Conservation (phyloP, 30 jellyfish, hydroid and myxozoan species). For the Chrysaora quinquecirrha region DNA sequence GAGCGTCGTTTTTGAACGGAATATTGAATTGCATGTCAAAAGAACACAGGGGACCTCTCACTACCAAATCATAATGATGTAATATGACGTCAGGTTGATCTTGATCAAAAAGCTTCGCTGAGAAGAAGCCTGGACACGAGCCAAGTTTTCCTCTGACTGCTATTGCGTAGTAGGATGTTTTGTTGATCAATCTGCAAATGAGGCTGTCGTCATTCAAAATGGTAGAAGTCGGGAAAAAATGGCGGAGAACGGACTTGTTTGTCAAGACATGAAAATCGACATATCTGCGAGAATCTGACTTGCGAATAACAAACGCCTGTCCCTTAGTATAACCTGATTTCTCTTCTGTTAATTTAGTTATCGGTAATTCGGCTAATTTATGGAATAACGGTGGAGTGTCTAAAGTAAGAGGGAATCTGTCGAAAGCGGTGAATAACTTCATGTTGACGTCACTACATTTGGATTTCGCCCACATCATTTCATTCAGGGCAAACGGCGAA, state of each 20-base stretch:
- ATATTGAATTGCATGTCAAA: constrained; percentile 46
- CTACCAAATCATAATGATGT: constrained; percentile 47
- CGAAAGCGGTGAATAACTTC: constrained; percentile 17
- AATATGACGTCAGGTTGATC: constrained; percentile 4
- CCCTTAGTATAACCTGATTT: neutral
- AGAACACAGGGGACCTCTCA: constrained; percentile 9
- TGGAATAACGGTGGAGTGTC: constrained; percentile 20
- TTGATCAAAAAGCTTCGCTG: constrained; percentile 51
- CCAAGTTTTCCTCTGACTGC: constrained; percentile 30
- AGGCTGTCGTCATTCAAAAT: constrained; percentile 15
- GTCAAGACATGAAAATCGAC: constrained; percentile 10
- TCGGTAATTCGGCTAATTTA: neutral
- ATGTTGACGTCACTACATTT: constrained; percentile 24
- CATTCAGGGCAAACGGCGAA: constrained; percentile 32
- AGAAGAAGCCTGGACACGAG: constrained; percentile 59
- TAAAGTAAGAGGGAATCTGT: constrained; percentile 8
- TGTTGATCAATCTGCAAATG: constrained; percentile 28
- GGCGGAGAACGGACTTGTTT: constrained; percentile 34
- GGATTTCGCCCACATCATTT: constrained; percentile 27
- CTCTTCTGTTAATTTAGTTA: neutral
- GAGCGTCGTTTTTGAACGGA: constrained; percentile 20
- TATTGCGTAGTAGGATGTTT: constrained; percentile 30
- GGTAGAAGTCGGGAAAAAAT: constrained; percentile 25
- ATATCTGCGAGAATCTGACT: neutral
- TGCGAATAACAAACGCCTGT: constrained; percentile 3